Evolutionary conservation across 2,797 vertebrate species (phyloP).

Genomic region (Chaunax sp.): DNA sequence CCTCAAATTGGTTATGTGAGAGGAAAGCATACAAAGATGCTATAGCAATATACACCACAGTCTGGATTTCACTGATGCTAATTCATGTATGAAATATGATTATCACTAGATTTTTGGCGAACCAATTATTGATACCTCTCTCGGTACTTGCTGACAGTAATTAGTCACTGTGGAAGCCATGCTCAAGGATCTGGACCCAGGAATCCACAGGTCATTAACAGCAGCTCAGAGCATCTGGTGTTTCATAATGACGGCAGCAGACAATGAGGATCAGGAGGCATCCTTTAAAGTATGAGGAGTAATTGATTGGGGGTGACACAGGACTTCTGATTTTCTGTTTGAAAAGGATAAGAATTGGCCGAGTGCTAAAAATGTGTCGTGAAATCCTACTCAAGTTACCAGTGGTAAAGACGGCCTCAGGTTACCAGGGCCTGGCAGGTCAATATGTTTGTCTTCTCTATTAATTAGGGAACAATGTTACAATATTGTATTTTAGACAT

Average conservation of each 20-base stretch:
- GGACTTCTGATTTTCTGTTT: neutral
- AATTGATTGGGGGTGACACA: conserved; percentile 19
- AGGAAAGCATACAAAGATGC: conserved; percentile 31
- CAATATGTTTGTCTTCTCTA: too few species aligned
- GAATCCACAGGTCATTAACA: conserved; percentile 37
- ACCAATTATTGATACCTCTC: neutral
- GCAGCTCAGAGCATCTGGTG: conserved; percentile 36
- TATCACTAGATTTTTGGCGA: neutral
- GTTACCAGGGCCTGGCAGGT: too few species aligned
- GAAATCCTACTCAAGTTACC: neutral
- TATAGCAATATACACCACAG: neutral
- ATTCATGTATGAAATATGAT: conserved; percentile 7
- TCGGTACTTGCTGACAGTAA: neutral
- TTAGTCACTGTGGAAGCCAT: conserved; percentile 28
- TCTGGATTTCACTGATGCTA: neutral
- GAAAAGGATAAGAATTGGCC: neutral
- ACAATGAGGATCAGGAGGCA: conserved; percentile 22
- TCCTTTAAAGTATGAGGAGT: neutral
- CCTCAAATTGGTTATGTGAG: conserved; percentile 27
- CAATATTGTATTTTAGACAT: too few species aligned
- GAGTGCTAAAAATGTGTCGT: neutral
- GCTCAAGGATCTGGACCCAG: conserved; percentile 22
- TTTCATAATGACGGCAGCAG: conserved; percentile 22
- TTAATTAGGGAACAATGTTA: too few species aligned
- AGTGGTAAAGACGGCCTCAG: too few species aligned